Conservation (phyloP, 2,888 invertebrate genomes). For the Myathropa florea region DNA sequence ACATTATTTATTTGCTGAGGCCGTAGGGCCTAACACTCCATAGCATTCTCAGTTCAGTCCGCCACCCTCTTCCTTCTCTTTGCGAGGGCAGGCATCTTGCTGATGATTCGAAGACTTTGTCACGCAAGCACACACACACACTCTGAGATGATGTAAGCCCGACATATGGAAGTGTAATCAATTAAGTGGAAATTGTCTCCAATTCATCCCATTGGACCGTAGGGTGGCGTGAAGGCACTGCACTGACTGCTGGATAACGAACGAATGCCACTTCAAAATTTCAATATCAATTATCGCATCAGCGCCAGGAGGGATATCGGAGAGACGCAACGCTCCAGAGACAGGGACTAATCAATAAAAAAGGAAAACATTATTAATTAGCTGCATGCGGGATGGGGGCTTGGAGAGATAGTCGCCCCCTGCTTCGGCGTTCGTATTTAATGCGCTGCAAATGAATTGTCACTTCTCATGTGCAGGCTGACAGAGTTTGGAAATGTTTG, state of each 20-base stretch:
- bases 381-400: neutral
- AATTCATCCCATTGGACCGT: slow-evolving; percentile 27
- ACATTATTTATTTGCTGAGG: slow-evolving; percentile 39
- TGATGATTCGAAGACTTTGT: slow-evolving; percentile 4
- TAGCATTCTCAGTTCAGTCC: no score
- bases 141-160: slow-evolving; percentile 51
- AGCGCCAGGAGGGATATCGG: slow-evolving; percentile 2
- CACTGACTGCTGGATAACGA: no score
- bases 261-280: slow-evolving; percentile 24
- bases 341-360: slow-evolving; percentile 55
- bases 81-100: no score
- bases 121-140: neutral
- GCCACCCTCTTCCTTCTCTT: no score
- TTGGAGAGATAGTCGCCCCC: neutral
- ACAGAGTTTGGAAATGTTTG: slow-evolving; percentile 26
- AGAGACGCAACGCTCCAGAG: slow-evolving; percentile 1
- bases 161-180: slow-evolving; percentile 64
- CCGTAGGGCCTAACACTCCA: neutral
- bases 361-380: slow-evolving; percentile 52
- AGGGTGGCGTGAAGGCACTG: no score
- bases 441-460: slow-evolving; percentile 46
- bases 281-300: slow-evolving; percentile 52
- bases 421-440: slow-evolving; percentile 9
- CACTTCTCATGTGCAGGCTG: slow-evolving; percentile 23
- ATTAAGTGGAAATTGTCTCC: slow-evolving; percentile 61